These are phyloP conservation scores for Oligia strigilis DNA, from an alignment of 2,888 invertebrate genomes.

Conservation along the genomic window DNA sequence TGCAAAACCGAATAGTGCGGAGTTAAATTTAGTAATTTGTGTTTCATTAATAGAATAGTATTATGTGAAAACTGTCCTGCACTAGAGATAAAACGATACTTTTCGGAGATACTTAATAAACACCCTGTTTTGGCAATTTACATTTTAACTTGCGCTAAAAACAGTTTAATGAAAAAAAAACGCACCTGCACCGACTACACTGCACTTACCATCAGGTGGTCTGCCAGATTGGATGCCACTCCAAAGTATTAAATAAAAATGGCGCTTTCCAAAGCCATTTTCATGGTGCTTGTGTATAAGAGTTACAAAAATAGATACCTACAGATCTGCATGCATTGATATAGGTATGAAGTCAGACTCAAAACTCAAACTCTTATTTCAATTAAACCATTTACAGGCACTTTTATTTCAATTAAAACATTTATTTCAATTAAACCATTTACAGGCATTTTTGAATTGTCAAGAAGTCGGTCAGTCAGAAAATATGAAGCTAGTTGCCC, in stretches of 20 bases:
- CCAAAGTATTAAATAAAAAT: background rate
- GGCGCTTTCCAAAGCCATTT: background rate
- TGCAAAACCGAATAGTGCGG: background rate
- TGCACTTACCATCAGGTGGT: background rate
- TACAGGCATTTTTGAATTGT: too few relatives aligned
- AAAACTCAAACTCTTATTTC: too few relatives aligned
- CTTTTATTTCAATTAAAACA: too few relatives aligned
- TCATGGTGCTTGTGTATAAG: background rate
- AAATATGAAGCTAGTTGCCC: too few relatives aligned
- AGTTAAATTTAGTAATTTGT: constrained; percentile 3
- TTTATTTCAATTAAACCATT: too few relatives aligned
- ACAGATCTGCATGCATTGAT: background rate
- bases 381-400: too few relatives aligned
- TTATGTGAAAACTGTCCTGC: background rate
- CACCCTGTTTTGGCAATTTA: background rate
- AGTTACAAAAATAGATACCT: constrained; percentile 6
- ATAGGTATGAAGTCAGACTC: too few relatives aligned
- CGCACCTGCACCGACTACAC: background rate
- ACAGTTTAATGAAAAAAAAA: background rate
- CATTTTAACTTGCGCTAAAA: background rate
- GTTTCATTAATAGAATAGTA: background rate
- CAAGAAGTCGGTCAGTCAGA: too few relatives aligned
- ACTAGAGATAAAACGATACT: too few relatives aligned
- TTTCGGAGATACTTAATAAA: background rate
- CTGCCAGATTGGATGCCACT: background rate